phyloP scores from a whole-genome alignment of 1,140 invertebrate genomes.

The Brachionus koreanus region DNA sequence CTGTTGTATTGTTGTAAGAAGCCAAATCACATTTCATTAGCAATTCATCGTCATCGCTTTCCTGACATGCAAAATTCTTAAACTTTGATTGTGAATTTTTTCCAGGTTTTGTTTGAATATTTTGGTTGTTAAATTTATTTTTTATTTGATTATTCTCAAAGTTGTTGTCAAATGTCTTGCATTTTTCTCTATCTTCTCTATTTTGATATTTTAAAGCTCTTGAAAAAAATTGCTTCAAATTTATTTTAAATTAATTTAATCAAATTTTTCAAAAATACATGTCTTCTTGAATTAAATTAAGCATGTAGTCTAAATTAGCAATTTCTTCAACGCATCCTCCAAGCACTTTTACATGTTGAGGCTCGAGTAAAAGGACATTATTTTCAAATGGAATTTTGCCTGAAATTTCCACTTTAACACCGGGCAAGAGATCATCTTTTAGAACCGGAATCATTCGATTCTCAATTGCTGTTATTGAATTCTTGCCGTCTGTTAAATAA shows the following conservation, averaged over 20 bases:
- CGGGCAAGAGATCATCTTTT: constrained; percentile 13
- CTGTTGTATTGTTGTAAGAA: neutral
- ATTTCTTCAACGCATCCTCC: constrained; percentile 27
- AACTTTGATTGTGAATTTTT: neutral
- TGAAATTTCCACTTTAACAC: constrained; percentile 8
- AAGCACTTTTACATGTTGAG: constrained; percentile 27
- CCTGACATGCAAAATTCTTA: neutral
- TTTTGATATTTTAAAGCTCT: neutral
- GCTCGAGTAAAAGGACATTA: neutral
- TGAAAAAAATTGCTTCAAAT: no score
- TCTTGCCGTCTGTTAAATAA: constrained; percentile 34
- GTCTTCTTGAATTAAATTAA: constrained; percentile 10
- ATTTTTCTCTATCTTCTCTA: neutral
- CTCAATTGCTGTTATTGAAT: constrained; percentile 21
- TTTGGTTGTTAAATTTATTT: neutral
- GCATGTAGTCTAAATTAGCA: neutral
- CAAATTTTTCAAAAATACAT: constrained; percentile 9
- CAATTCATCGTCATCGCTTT: neutral
- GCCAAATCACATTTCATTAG: neutral
- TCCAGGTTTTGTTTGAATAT: neutral
- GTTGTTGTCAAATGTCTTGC: neutral
- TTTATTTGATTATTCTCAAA: neutral
- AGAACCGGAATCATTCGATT: neutral
- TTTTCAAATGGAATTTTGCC: neutral
- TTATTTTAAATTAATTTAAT: no score